Evolutionary conservation across 2,888 invertebrate species (phyloP).

Genomic region (Fragum whitleyi): DNA sequence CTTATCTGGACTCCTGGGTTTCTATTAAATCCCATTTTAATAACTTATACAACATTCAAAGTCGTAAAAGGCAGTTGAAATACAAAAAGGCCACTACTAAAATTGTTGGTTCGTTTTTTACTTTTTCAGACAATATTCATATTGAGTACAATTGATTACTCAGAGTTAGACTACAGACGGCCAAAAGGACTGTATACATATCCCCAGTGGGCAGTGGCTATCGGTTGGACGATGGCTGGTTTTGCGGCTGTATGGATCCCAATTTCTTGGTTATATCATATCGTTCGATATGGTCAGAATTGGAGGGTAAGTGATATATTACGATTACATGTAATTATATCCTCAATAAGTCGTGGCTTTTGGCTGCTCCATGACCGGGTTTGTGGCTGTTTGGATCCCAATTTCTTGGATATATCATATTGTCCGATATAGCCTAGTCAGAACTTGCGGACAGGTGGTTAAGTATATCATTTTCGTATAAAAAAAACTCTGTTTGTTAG

Average conservation of each 20-base stretch:
- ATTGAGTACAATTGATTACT: slow-evolving; percentile 81
- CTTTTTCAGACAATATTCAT: slow-evolving; percentile 78
- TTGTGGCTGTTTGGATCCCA: slow-evolving; percentile 81
- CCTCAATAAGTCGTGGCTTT: slow-evolving; percentile 85
- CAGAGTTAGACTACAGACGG: slow-evolving; percentile 80
- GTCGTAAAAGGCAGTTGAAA: no score
- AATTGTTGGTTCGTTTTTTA: no score
- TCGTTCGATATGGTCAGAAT: slow-evolving; percentile 67
- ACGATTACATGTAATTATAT: slow-evolving; percentile 86
- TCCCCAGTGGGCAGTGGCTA: slow-evolving; percentile 85
- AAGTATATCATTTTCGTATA: slow-evolving; percentile 80
- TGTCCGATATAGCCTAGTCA: slow-evolving; percentile 63
- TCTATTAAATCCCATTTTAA: no score
- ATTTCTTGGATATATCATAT: slow-evolving; percentile 78
- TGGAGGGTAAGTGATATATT: slow-evolving; percentile 61
- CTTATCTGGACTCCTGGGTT: no score
- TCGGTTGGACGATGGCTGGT: slow-evolving; percentile 83
- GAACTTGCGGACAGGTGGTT: slow-evolving; percentile 59
- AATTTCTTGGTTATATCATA: slow-evolving; percentile 77
- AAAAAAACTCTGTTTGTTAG: slow-evolving; percentile 86
- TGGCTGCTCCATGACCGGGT: slow-evolving; percentile 81
- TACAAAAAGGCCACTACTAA: no score
- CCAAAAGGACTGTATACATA: slow-evolving; percentile 86
- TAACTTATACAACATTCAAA: no score
- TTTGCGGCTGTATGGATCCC: slow-evolving; percentile 82